Base-by-base conservation (phyloP, 2,888 invertebrate genomes). In the Xestia ashworthii region DNA sequence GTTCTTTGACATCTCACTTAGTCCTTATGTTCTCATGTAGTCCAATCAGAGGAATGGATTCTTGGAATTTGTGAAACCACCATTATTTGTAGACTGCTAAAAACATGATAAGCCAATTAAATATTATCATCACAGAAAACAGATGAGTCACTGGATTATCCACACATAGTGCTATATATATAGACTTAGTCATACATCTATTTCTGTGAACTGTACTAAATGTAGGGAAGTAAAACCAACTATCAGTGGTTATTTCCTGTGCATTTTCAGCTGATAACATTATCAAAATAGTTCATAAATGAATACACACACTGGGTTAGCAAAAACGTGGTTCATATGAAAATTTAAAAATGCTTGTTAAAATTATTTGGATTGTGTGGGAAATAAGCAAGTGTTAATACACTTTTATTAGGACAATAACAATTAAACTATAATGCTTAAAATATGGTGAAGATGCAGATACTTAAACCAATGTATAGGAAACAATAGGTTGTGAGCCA, bases 21-120 rank as follows among this genome's bases (percentile, higher is more conserved):
- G 86, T 89, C 91, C 90, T 90, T 83, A 87, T 84, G 87, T 83
- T 85, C 85, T 84, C 81, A 80, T 58, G 73, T 72, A 82, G 84
- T 74, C 78, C 86, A 89, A 92, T 96, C 94, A 96, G 85, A 96
- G 96, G 90, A 96, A 96, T 82, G 96, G 96, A 89, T 96, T 96
- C 86, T 96, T 96, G 46, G 96, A 95, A 91, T 95, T 95, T n/a
- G 92, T 89, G 89, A 93, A 94, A 80, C 93, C 91, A 74, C 95
- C 94, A 88, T 95, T 95, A 91, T 94, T 95, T 80, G 94, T 88
- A 55, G 95, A 85, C 62, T 93, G 93, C 96, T 95, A 91, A 79
- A 94, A 95, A 86, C 53, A 71, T 71, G 65, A 86, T 77, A 86
- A 87, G 62, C 22, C 50, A 71, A 77, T 75, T 81, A 71, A 68